Evolutionary conservation across 1,140 invertebrate genomes (phyloP), one percentile per base, ranked within the genome.

Genomic region (Caenorhabditis inopinata): DNA sequence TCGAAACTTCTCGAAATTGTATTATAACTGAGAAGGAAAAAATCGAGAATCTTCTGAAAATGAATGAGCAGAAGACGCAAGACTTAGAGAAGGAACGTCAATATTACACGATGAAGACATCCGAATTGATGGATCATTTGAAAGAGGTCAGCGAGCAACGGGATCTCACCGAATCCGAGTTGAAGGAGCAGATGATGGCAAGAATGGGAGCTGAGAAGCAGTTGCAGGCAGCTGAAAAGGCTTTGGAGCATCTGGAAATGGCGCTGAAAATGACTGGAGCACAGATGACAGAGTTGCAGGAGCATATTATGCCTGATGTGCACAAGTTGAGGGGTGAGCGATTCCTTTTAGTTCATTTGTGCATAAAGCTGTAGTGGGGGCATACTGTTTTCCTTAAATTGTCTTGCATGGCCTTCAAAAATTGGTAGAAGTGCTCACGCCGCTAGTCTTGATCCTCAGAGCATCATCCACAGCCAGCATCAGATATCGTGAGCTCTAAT

Each of bases 141-240:
- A 53, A 86, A 81, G 85, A 87, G 49, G 75, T 87, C 27, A 82
- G 76, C 49, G 83, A 85, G 35, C 85, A 87, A 73, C 85, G 87
- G 62, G 85, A 85, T 25, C 48, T 87, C 29, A 85, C 85, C 11
- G 85, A 87, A 76, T 49, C 79, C 0, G 85, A 87, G 68, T 78
- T 87, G 27, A 62, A 83, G 29, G 84, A 87, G 45, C 84, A 87
- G 53, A 78, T 87, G 53, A 74, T 83, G 47, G 85, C 85, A 1
- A 25, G 85, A 14, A 32, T 84, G 5, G 85, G 82, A 14, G 85
- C 85, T 3, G 85, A 87, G 77, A 87, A 82, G 76, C 84, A 85
- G 48, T 75, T 87, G 18, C 80, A 81, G 21, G 80, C 80, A 3
- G 80, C 80, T 35, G 80, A 81, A 32, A 81, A 81, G 32, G 85